Conservation (phyloP, 1,140 invertebrate genomes). For the Araneus ventricosus region DNA sequence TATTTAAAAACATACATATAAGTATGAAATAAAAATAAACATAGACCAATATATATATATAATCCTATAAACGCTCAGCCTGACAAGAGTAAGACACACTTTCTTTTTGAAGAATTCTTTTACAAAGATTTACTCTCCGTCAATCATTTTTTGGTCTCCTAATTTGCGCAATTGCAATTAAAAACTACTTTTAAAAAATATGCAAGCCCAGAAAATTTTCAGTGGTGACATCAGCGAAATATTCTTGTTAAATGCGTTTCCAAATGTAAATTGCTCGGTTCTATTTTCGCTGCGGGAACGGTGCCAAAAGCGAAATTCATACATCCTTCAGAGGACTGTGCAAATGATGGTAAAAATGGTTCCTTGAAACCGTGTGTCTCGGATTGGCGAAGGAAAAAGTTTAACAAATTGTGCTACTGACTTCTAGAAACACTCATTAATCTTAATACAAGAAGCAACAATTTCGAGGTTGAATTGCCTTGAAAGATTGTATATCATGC, state of each 20-base stretch:
- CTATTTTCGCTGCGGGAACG: not conserved
- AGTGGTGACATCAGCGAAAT: no score
- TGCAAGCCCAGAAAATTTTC: no score
- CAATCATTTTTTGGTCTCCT: no score
- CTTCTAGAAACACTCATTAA: not conserved
- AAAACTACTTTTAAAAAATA: no score
- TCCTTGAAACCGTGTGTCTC: not conserved
- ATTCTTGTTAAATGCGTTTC: not conserved
- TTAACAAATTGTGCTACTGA: not conserved
- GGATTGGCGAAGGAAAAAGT: not conserved
- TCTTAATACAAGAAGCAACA: slow-evolving; percentile 17
- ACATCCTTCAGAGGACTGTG: not conserved
- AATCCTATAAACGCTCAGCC: no score
- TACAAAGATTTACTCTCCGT: no score
- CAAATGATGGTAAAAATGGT: not conserved
- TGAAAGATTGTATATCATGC: not conserved
- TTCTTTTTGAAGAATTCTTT: no score
- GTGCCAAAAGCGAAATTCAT: not conserved
- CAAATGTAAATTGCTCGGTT: not conserved
- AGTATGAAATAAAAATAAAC: no score
- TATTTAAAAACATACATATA: no score
- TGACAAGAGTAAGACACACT: no score
- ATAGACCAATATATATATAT: no score
- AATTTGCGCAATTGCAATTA: no score
- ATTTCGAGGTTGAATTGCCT: not conserved